These are phyloP conservation scores for Oreochromis grahami DNA, from an alignment of 2,797 vertebrate species.

Conservation along the genomic window DNA sequence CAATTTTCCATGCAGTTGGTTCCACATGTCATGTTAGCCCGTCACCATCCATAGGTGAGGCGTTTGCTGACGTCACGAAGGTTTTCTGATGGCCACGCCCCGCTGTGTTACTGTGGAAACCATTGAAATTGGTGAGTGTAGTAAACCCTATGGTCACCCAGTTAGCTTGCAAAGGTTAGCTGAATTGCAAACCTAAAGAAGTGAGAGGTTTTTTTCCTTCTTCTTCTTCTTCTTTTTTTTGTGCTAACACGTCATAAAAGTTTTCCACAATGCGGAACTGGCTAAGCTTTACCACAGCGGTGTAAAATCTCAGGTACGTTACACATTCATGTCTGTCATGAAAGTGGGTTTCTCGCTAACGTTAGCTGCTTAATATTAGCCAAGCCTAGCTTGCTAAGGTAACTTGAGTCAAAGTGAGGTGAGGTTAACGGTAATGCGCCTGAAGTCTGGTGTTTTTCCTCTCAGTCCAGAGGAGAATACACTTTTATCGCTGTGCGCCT, in stretches of 20 bases:
- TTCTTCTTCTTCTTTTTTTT: fast-evolving
- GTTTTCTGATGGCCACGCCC: slow-evolving; percentile 15
- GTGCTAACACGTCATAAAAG: neutral
- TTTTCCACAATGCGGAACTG: neutral
- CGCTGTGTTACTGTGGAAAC: slow-evolving; percentile 69
- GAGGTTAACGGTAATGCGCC: neutral
- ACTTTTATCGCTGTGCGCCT: too few relatives aligned
- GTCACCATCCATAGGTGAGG: neutral
- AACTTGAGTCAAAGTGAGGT: neutral
- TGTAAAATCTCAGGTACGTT: slow-evolving; percentile 19
- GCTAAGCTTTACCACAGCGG: neutral
- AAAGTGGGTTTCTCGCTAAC: neutral
- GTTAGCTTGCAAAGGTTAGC: slow-evolving; percentile 39
- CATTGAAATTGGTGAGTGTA: slow-evolving; percentile 34
- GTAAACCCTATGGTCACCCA: slow-evolving; percentile 11
- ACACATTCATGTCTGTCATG: neutral
- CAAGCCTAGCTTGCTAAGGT: neutral
- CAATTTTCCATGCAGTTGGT: neutral
- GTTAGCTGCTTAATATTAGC: slow-evolving; percentile 25
- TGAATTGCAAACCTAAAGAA: neutral
- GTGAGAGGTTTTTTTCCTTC: fast-evolving
- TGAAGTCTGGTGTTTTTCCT: neutral
- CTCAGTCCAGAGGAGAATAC: neutral
- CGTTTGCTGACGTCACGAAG: neutral
- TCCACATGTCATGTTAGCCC: neutral